Conservation (phyloP, 2,113 vertebrate species). For the Gymnarchus niloticus region DNA sequence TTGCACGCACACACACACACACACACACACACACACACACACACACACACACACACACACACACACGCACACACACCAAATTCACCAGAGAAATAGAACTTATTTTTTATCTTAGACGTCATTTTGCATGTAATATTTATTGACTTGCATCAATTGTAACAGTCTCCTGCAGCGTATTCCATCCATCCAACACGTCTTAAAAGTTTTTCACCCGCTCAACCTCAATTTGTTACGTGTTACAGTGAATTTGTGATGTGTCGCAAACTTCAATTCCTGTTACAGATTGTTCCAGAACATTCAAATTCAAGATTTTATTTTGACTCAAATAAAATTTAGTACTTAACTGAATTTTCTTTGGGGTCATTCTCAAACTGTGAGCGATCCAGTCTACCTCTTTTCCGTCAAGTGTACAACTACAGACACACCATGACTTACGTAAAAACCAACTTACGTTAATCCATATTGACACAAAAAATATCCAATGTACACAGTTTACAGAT, state of each 20-base stretch:
- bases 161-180: not conserved
- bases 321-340: not conserved
- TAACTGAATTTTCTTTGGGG: not conserved
- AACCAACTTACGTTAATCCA: no score
- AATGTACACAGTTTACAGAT: no score
- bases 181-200: not conserved
- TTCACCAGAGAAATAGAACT: not conserved
- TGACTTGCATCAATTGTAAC: not conserved
- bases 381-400: no score
- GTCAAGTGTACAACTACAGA: no score
- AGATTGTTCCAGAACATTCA: not conserved
- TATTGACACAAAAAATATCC: no score
- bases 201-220: not conserved
- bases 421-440: no score
- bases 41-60: not conserved
- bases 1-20: not conserved
- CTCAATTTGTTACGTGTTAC: not conserved
- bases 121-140: not conserved
- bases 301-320: not conserved
- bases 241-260: not conserved
- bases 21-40: not conserved
- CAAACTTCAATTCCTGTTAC: not conserved
- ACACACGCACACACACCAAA: not conserved
- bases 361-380: not conserved
- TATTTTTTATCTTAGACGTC: not conserved